Conservation (phyloP, 2,797 vertebrate species). For the Alfaro cultratus region DNA sequence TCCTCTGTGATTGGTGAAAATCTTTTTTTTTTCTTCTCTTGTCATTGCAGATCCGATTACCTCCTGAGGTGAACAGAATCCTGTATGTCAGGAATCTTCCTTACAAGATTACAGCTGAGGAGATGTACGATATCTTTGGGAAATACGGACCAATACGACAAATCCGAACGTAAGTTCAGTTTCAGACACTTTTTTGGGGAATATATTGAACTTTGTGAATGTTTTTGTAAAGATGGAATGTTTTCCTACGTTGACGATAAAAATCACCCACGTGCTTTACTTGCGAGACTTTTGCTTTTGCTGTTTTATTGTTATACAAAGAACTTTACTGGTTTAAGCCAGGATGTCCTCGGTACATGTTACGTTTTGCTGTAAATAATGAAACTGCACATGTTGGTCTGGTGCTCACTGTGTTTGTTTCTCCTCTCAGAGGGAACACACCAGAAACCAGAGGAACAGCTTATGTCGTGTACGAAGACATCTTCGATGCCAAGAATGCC, state of each 20-base stretch:
- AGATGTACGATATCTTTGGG: conserved; percentile 99
- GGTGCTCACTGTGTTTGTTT: neutral
- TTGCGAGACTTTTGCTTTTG: neutral
- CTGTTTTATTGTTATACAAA: neutral
- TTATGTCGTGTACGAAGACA: conserved; percentile 98
- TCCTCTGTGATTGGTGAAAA: neutral
- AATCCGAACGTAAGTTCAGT: conserved; percentile 93
- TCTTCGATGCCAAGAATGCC: conserved; percentile 98
- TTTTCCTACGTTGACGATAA: neutral
- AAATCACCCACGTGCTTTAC: neutral
- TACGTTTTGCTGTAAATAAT: neutral
- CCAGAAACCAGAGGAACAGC: conserved; percentile 96
- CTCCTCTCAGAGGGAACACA: conserved; percentile 88
- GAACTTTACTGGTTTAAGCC: neutral
- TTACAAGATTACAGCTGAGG: conserved; percentile 98
- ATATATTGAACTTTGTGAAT: neutral
- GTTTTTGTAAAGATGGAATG: neutral
- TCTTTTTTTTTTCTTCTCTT: neutral
- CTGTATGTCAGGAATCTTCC: conserved; percentile 96
- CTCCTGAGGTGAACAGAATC: conserved; percentile 97
- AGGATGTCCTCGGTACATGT: neutral
- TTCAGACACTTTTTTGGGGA: neutral
- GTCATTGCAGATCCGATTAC: conserved; percentile 89
- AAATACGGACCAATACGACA: conserved; percentile 98
- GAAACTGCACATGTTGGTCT: neutral